Evolutionary conservation across 64 coral and sea anemone species (phyloP).

Genomic region (Catalaphyllia jardinei): DNA sequence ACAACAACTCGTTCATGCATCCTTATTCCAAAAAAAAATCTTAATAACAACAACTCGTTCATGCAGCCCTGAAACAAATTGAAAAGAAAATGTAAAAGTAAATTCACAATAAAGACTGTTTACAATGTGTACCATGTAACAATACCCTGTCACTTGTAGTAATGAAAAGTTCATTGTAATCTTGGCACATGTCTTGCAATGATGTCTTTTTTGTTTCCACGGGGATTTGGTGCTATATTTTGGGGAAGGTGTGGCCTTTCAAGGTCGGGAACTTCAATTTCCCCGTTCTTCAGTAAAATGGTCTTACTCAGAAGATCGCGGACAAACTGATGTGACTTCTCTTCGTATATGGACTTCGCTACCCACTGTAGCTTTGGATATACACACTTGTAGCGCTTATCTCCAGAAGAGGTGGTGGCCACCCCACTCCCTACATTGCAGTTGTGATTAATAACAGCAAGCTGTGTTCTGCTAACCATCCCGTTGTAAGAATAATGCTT

Average conservation of each 20-base stretch:
- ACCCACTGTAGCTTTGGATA: too few species aligned
- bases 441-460: conserved; percentile 30
- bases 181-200: conserved; percentile 1
- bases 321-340: too few species aligned
- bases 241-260: too few species aligned
- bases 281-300: too few species aligned
- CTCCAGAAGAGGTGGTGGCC: too few species aligned
- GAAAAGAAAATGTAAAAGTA: too few species aligned
- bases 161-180: not conserved
- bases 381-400: too few species aligned
- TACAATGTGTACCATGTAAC: not conserved
- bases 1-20: too few species aligned
- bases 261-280: too few species aligned
- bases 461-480: conserved; percentile 48
- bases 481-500: conserved; percentile 58
- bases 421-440: not conserved
- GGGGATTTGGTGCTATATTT: conserved; percentile 13
- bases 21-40: not conserved
- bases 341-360: too few species aligned
- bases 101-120: not conserved
- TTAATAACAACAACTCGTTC: not conserved
- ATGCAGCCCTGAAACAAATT: too few species aligned
- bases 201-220: conserved; percentile 24
- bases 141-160: not conserved
- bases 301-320: too few species aligned